Base-by-base conservation (phyloP, 2,888 invertebrate species). In the Dromius quadrimaculatus region DNA sequence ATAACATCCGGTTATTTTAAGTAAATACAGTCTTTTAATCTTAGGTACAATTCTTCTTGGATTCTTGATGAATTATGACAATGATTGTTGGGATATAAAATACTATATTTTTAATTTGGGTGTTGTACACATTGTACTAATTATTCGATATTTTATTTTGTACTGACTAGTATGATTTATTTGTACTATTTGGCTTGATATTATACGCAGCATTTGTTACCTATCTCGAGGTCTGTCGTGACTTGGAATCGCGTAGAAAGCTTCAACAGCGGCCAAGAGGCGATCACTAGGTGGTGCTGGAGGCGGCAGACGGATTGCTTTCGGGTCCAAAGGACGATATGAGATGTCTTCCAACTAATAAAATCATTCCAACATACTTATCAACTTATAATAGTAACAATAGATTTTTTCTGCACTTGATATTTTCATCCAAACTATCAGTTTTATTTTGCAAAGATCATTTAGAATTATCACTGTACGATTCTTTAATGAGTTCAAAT, bases 201-300 rank as follows among this genome's bases (percentile, higher is more conserved):
- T 45, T 45, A 45, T 54, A 23, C 50, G 28, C 50, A 54, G 28
- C 59, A 59, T 68, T 68, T 34, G 57, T 79, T 82, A 93, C 93
- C 92, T 93, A 84, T 98, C 97, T 78, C 97, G 86, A 0, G 98
- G 97, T 71, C 95, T 88, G 79, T 98, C 98, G 79, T 98, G 97
- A 76, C 94, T 93, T 3, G 98, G 97, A 22, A 93, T 90, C 1
- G 94, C 92, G 83, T 98, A 98, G 85, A 98, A 99, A 1, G 96
- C 95, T 78, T 98, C 97, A 0, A 99, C 92, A 5, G 98, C 98
- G 15, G 94, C 93, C 32, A 98, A 85, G 38, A 99, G 85, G 71
- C 97, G 86, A 73, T 98, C 98, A 78, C 91, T 96, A 9, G 98
- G 98, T 20, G 98, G 97, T 73, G 95, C 93, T 1, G 98, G 97